A percentile compares a stretch with the other conserved stretches of the same genome.
Evolutionary conservation across 2,888 invertebrate species (phyloP).

Genomic region (Azorinus chamasolen): DNA sequence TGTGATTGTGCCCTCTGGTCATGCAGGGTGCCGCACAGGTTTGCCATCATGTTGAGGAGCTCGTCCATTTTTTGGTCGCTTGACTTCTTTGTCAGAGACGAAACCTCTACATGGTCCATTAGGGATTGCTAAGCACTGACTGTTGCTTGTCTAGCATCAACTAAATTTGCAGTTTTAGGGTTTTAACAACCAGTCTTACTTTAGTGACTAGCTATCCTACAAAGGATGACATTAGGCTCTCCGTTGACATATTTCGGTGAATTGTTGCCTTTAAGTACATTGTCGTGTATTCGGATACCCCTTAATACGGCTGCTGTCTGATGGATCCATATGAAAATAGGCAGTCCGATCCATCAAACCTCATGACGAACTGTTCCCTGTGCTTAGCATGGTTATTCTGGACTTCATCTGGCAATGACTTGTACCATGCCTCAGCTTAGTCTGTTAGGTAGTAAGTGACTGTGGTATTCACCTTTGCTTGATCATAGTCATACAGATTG

Average conservation of each 20-base stretch:
- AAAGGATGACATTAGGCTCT: conserved; percentile 11
- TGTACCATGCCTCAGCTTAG: conserved; percentile 17
- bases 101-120: neutral
- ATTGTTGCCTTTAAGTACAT: neutral
- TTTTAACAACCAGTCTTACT: conserved; percentile 13
- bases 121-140: conserved; percentile 15
- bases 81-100: neutral
- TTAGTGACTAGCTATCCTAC: conserved; percentile 5
- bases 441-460: conserved; percentile 22
- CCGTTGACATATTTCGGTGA: conserved; percentile 9
- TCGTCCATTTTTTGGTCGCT: neutral
- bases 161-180: conserved; percentile 5
- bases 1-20: neutral
- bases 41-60: neutral
- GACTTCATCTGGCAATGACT: neutral
- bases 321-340: conserved; percentile 1
- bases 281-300: conserved; percentile 16
- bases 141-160: conserved; percentile 13
- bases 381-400: neutral
- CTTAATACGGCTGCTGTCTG: conserved; percentile 4
- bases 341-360: conserved; percentile 28
- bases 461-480: conserved; percentile 8
- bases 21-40: neutral
- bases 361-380: neutral
- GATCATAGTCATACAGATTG: conserved; percentile 6